phyloP scores from a whole-genome alignment of 2,113 vertebrate genomes.

The Craseonycteris thonglongyai region DNA sequence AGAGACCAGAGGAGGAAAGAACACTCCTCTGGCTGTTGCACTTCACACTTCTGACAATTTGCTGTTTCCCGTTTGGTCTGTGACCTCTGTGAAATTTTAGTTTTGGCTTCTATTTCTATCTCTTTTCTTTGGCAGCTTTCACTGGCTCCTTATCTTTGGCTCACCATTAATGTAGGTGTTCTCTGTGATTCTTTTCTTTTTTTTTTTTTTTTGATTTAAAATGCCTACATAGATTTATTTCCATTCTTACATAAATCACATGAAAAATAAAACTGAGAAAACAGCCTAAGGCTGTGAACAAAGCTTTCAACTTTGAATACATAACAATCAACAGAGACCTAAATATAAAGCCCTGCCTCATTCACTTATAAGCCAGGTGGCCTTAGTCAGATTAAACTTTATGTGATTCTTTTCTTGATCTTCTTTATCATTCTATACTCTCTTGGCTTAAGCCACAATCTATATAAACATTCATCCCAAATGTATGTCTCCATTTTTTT shows the following conservation, averaged over 20 bases:
- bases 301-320: background rate
- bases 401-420: background rate
- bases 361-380: background rate
- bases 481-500: background rate
- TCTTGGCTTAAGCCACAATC: background rate
- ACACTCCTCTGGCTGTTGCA: background rate
- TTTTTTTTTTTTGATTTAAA: constrained; percentile 24
- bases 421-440: background rate
- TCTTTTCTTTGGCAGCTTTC: background rate
- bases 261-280: background rate
- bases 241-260: background rate
- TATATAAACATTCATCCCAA: background rate
- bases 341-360: background rate
- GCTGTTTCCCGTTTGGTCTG: background rate
- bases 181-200: background rate
- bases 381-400: background rate
- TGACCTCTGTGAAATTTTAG: background rate
- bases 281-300: background rate
- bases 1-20: background rate
- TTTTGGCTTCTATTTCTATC: background rate
- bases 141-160: background rate
- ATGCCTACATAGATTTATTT: background rate
- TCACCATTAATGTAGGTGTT: background rate
- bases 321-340: background rate
- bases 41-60: background rate